Conservation (phyloP, 2,113 vertebrate genomes). For the Dascyllus trimaculatus region DNA sequence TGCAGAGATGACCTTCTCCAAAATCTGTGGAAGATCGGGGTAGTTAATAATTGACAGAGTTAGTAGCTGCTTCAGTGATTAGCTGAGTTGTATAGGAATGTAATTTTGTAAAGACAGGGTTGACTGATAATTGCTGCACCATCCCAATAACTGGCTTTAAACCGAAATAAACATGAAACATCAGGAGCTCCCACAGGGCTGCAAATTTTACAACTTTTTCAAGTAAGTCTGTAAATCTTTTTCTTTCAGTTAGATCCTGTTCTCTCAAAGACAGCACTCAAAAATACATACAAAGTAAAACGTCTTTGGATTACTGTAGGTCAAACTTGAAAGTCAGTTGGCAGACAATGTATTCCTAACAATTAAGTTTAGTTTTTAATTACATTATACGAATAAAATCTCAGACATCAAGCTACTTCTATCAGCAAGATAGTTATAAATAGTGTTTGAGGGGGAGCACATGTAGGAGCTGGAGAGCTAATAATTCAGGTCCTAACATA, state of each 20-base stretch:
- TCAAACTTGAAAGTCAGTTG: neutral
- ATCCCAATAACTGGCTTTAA: neutral
- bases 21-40: neutral
- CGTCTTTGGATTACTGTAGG: neutral
- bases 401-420: neutral
- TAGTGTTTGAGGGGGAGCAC: no score
- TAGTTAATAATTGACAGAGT: conserved; percentile 23
- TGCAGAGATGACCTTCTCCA: conserved; percentile 29
- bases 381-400: neutral
- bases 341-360: neutral
- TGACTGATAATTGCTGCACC: neutral
- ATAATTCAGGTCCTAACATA: neutral
- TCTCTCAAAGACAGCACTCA: neutral
- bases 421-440: neutral
- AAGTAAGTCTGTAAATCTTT: neutral
- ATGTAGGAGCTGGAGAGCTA: neutral
- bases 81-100: neutral
- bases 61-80: no score
- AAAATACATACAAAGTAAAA: neutral
- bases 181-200: neutral
- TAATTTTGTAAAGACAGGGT: no score
- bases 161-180: conserved; percentile 1
- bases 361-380: neutral
- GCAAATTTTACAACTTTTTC: neutral
- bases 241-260: neutral